Conservation (phyloP, 2,888 invertebrate species). For the Xestia c-nigrum region DNA sequence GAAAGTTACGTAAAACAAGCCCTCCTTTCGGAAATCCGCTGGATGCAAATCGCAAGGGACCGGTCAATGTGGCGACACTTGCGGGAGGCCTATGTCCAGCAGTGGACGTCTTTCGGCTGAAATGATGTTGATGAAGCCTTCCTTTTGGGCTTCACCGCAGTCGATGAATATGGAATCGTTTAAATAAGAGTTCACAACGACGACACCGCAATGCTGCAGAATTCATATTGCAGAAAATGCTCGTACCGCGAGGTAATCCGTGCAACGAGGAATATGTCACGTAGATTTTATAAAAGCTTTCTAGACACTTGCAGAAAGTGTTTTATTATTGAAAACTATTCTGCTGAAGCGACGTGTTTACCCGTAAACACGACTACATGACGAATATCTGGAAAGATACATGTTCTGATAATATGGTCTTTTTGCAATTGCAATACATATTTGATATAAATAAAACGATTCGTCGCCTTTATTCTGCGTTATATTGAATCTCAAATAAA, state of each 20-base stretch:
- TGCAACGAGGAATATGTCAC: slow-evolving; percentile 18
- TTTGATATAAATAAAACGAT: background rate
- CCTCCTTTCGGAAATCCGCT: no score
- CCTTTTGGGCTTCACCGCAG: background rate
- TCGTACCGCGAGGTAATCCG: slow-evolving; percentile 20
- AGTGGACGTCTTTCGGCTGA: no score
- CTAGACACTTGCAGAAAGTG: slow-evolving; percentile 2
- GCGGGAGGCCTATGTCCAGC: no score
- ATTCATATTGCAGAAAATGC: slow-evolving; percentile 27
- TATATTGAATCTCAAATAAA: slow-evolving; percentile 7
- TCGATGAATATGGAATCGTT: slow-evolving; percentile 27
- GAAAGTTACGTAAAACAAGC: background rate
- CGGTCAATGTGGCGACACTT: no score
- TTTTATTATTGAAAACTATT: background rate
- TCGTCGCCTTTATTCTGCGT: background rate
- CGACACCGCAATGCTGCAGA: slow-evolving; percentile 26
- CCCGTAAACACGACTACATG: background rate
- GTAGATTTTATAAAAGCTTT: slow-evolving; percentile 31
- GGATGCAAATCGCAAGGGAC: no score
- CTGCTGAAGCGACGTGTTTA: background rate
- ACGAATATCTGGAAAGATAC: background rate
- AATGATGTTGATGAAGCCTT: background rate
- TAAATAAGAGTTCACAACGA: slow-evolving; percentile 23
- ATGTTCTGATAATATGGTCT: background rate
- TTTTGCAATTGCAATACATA: no score